Evolutionary conservation across 2,797 vertebrate species (phyloP), one percentile per base, ranked within the genome.

Genomic region (Dicrostonyx torquatus): DNA sequence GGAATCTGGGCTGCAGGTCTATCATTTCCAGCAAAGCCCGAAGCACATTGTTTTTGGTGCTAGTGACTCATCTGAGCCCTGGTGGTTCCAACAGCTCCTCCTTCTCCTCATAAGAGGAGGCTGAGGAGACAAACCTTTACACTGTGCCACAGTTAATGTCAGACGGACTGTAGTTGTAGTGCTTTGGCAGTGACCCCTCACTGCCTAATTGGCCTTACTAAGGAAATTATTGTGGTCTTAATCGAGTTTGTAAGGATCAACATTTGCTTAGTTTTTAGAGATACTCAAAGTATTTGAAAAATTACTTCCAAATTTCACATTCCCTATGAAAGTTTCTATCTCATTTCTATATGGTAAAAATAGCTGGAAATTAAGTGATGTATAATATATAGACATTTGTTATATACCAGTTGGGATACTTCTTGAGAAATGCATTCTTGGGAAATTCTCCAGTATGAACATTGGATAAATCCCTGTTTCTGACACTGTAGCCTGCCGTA

Each of bases 31-130:
- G 40, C 50, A 87, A 93, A 62, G 18, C 5, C 11, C 11, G 66
- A 82, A 64, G 37, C 79, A 62, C 80, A 70, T 87, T 90, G 17
- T 84, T 11, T 87, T 78, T 93, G 55, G 18, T 95, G 18, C 55
- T 66, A 50, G 58, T 29, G 50, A 18, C 24, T 91, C 29, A 60
- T 45, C 2, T 34, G 70, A 87, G 10, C 14, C 3, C 43, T 85
- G 11, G 14, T 72, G 37, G n/a, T 84, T 48, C 66, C 48, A 84
- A n/a, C 58, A 84, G 29, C 14, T 64, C 37, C 60, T 64, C 29
- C 24, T 76, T 45, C 14, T 77, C 29, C 22, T 84, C 29, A 3
- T 20, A 31, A 34, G 15, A 82, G 26, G 24, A 64, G 58, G 4
- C 48, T 62, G 58, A 62, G 80, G 40, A 93, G 76, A 29, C 66